Conservation (phyloP, 1,140 invertebrate species). For the Tetragonula clypearis region DNA sequence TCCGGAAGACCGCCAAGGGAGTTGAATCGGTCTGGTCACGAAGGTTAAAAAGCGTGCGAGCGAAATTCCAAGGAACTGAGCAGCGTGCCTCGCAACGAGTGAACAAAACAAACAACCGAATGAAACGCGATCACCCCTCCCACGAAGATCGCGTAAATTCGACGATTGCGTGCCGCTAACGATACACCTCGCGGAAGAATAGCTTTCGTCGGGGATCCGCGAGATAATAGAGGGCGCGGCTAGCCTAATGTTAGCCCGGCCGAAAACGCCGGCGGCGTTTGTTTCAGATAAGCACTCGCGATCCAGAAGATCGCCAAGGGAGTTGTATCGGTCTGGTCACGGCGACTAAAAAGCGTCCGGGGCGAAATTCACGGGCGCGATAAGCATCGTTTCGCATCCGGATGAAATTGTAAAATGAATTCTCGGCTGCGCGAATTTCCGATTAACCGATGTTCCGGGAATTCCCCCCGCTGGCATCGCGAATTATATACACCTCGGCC, state of each 20-base stretch:
- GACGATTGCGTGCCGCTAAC: background rate
- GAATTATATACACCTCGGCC: background rate
- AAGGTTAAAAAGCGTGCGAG: slow-evolving; percentile 10
- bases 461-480: slow-evolving; percentile 19
- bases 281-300: slow-evolving; percentile 30
- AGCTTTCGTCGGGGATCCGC: background rate
- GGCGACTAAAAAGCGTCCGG: slow-evolving; percentile 14
- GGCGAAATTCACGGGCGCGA: slow-evolving; percentile 37
- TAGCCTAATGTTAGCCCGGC: too few species aligned
- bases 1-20: slow-evolving; percentile 32
- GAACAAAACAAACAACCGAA: background rate
- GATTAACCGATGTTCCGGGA: slow-evolving; percentile 52
- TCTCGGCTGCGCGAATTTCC: slow-evolving; percentile 36
- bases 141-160: background rate
- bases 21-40: background rate
- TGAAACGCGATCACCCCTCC: background rate
- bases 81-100: background rate
- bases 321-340: background rate
- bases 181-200: background rate
- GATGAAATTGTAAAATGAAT: slow-evolving; percentile 56
- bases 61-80: slow-evolving; percentile 16
- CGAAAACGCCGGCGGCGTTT: background rate
- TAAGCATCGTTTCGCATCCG: slow-evolving; percentile 34
- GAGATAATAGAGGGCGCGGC: slow-evolving; percentile 7
- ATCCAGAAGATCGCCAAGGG: slow-evolving; percentile 31